phyloP scores from a whole-genome alignment of 2,888 invertebrate genomes.

The Hesperia comma region DNA sequence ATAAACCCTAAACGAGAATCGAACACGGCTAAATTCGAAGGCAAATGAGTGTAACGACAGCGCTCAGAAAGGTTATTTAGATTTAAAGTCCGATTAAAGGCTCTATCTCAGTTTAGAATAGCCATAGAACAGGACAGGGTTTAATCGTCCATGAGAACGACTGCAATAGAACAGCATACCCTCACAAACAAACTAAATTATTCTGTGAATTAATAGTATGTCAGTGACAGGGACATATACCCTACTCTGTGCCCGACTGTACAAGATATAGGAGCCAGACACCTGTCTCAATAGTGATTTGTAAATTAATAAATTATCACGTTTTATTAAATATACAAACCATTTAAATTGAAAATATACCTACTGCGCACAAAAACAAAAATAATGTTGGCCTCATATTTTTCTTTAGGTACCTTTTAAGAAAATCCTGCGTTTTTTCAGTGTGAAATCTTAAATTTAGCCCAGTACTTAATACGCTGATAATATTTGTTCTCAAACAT shows the following conservation, averaged over 20 bases:
- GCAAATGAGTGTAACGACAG: background rate
- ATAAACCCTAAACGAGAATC: background rate
- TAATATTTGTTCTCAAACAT: no score
- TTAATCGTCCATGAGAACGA: background rate
- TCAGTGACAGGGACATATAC: background rate
- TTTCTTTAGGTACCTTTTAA: no score
- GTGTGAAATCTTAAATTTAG: no score
- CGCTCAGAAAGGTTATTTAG: background rate
- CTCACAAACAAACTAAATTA: background rate
- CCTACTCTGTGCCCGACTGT: background rate
- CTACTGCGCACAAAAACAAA: no score
- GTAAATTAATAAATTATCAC: no score
- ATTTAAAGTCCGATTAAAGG: background rate
- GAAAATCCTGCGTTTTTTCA: no score
- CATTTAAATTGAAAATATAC: no score
- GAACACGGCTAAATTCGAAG: background rate
- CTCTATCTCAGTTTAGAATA: background rate
- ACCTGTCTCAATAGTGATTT: no score
- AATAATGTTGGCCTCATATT: no score
- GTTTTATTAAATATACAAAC: no score
- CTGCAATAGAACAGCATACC: background rate
- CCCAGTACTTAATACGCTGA: no score
- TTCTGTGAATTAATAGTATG: background rate
- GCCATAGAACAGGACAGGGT: background rate
- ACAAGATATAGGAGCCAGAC: no score